Conservation (phyloP, 2,797 vertebrate species). For the Hemibagrus guttatus region DNA sequence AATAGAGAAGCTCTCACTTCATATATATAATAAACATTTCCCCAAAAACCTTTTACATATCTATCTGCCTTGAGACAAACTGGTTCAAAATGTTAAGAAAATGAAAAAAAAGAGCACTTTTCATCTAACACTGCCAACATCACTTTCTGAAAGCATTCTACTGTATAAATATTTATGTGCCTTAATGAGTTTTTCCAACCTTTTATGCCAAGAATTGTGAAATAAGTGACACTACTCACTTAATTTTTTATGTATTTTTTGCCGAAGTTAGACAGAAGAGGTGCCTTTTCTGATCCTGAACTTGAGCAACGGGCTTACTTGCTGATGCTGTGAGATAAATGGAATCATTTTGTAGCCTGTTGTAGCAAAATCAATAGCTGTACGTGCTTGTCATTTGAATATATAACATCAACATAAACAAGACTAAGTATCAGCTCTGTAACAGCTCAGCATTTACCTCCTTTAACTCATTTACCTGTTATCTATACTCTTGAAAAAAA, state of each 20-base stretch:
- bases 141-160: not conserved
- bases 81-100: not conserved
- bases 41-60: not conserved
- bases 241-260: not conserved
- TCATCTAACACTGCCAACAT: not conserved
- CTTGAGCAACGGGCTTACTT: slow-evolving; percentile 15
- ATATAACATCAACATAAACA: slow-evolving; percentile 37
- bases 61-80: not conserved
- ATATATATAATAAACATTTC: not conserved
- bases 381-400: slow-evolving; percentile 34
- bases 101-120: not conserved
- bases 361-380: slow-evolving; percentile 44
- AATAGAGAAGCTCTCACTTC: not conserved
- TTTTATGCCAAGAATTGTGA: not conserved
- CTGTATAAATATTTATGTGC: not conserved
- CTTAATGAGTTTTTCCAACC: not conserved
- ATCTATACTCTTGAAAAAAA: not conserved
- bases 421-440: not conserved
- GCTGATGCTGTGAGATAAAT: slow-evolving; percentile 38
- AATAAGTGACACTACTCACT: slow-evolving; percentile 1
- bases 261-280: not conserved
- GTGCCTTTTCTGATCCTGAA: slow-evolving; percentile 40
- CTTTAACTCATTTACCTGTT: no score
- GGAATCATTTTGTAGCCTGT: slow-evolving; percentile 28
- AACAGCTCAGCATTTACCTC: not conserved